A percentile compares a stretch with the other conserved stretches of the same genome.
Conservation (phyloP, 23 tunicate species). For the Clavelina lepadiformis region DNA sequence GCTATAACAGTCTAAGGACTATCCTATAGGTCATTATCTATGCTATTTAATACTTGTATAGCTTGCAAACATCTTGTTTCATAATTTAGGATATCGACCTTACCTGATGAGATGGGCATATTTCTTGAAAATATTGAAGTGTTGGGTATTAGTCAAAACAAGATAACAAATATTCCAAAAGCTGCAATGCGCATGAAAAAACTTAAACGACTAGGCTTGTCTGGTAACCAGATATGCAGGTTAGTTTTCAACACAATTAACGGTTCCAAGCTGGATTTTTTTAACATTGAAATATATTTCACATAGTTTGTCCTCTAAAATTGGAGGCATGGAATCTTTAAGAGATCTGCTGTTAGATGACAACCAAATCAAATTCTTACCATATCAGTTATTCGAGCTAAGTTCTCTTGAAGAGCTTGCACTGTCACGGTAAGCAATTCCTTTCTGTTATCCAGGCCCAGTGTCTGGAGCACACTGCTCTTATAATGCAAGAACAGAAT, state of each 20-base stretch:
- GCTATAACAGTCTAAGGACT: too few relatives aligned
- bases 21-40: too few relatives aligned
- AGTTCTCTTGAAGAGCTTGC: conserved; percentile 42
- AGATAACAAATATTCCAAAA: conserved; percentile 18
- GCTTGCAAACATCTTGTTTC: too few relatives aligned
- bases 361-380: conserved; percentile 27
- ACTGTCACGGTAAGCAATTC: conserved; percentile 40
- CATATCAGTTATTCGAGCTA: conserved; percentile 30
- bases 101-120: conserved; percentile 12
- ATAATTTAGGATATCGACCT: neutral
- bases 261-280: too few relatives aligned
- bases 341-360: conserved; percentile 45
- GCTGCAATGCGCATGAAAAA: conserved; percentile 19
- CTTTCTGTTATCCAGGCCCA: neutral
- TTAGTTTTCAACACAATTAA: conserved; percentile 1
- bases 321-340: conserved; percentile 34
- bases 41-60: too few relatives aligned
- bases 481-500: neutral
- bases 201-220: conserved; percentile 37
- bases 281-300: too few relatives aligned
- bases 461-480: neutral
- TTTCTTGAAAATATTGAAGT: conserved; percentile 4
- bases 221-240: conserved; percentile 41
- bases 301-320: conserved; percentile 30
- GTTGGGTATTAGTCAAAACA: conserved; percentile 37